Evolutionary conservation across 2,888 invertebrate genomes (phyloP).

Genomic region (Oscheius sp.): DNA sequence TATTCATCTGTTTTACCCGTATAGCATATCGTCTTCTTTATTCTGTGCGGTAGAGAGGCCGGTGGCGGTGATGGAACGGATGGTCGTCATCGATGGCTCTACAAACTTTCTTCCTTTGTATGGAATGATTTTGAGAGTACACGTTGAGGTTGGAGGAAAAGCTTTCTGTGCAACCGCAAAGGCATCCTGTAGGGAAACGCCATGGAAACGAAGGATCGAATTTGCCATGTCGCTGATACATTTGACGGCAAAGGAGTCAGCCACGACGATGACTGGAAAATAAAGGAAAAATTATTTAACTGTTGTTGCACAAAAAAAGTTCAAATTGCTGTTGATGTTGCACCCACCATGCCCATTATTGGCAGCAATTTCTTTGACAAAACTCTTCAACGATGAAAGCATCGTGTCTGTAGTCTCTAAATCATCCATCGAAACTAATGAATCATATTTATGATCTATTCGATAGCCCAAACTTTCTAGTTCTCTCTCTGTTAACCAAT

Average conservation of each 20-base stretch:
- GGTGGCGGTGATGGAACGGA: slow-evolving; percentile 12
- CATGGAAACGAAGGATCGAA: neutral
- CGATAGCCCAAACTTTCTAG: slow-evolving; percentile 1
- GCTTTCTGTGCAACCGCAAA: neutral
- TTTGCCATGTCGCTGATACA: slow-evolving; percentile 12
- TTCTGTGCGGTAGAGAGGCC: slow-evolving; percentile 1
- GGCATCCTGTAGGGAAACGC: neutral
- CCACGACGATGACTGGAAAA: slow-evolving; percentile 13
- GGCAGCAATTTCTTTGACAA: neutral
- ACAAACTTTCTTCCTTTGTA: neutral
- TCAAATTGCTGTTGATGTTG: no score
- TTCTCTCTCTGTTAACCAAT: slow-evolving; percentile 4
- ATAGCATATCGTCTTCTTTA: slow-evolving; percentile 11
- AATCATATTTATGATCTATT: slow-evolving; percentile 12
- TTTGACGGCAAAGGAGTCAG: slow-evolving; percentile 14
- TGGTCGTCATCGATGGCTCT: neutral
- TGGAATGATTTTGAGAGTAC: neutral
- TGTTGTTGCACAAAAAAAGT: neutral
- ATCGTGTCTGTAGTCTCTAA: neutral
- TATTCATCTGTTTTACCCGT: no score
- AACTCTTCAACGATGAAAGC: neutral
- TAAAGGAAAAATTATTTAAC: neutral
- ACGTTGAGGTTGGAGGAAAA: slow-evolving; percentile 7
- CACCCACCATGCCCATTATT: slow-evolving; percentile 3
- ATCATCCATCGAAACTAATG: slow-evolving; percentile 4